Evolutionary conservation across 1,140 invertebrate species (phyloP).

Genomic region (Drosophila parabipectinata): DNA sequence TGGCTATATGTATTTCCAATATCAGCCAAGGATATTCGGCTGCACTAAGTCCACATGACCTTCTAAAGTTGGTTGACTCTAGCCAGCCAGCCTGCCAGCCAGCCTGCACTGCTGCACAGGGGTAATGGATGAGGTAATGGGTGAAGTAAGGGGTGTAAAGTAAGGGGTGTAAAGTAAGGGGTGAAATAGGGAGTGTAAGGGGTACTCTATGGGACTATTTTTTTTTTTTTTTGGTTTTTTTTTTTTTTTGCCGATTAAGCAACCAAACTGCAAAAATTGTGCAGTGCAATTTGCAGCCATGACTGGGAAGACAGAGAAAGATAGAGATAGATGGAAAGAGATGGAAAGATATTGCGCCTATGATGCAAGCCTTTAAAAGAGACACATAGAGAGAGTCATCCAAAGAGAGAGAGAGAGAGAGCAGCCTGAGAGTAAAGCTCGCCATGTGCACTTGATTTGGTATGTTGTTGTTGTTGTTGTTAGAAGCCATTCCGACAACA

Average conservation of each 20-base stretch:
- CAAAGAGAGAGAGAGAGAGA: not conserved
- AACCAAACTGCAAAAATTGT: slow-evolving; percentile 28
- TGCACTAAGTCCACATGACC: slow-evolving; percentile 78
- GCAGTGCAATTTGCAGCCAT: slow-evolving; percentile 20
- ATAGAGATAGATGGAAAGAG: not conserved
- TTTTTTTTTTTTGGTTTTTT: slow-evolving; percentile 11
- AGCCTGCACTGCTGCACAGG: slow-evolving; percentile 21
- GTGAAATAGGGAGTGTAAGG: not conserved
- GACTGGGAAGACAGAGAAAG: slow-evolving; percentile 5
- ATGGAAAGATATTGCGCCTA: slow-evolving; percentile 9
- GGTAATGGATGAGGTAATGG: not conserved
- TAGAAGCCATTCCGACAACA: slow-evolving; percentile 52
- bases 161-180: not conserved
- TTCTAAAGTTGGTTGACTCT: slow-evolving; percentile 83
- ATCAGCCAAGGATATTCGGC: slow-evolving; percentile 79
- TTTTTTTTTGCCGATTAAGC: slow-evolving; percentile 26
- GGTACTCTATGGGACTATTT: not conserved
- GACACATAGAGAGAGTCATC: slow-evolving; percentile 4
- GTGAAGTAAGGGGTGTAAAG: not conserved
- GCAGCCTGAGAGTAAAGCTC: slow-evolving; percentile 8
- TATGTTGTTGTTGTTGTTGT: slow-evolving; percentile 11
- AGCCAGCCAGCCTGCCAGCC: not conserved
- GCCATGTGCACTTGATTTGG: slow-evolving; percentile 56
- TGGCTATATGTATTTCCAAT: slow-evolving; percentile 64
- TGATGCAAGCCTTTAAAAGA: slow-evolving; percentile 41